phyloP scores from a whole-genome alignment of 2,113 vertebrate genomes.

The Manacus vitellinus region DNA sequence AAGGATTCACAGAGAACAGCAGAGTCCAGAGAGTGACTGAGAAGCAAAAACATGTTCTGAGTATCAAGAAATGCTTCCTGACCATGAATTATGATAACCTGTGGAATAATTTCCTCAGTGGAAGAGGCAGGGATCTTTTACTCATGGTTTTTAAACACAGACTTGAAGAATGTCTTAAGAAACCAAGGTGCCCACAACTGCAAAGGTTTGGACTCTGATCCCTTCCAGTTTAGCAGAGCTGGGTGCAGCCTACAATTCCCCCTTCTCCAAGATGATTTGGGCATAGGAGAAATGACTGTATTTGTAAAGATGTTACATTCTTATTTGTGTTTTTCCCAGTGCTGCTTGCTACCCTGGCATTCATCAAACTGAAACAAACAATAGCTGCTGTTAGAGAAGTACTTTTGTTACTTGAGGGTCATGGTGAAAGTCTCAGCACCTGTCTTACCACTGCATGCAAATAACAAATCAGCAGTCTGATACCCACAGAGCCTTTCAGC shows the following conservation, averaged over 20 bases:
- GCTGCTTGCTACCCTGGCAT: background rate
- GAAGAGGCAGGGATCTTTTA: background rate
- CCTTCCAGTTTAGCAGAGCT: background rate
- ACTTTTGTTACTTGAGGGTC: background rate
- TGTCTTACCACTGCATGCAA: background rate
- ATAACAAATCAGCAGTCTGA: background rate
- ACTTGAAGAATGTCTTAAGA: background rate
- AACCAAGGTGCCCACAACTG: background rate
- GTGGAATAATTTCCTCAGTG: background rate
- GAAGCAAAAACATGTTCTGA: background rate
- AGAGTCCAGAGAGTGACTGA: background rate
- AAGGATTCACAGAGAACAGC: background rate
- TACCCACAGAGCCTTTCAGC: background rate
- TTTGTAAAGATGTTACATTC: background rate
- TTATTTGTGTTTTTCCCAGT: background rate
- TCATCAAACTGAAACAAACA: constrained; percentile 7
- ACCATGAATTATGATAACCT: background rate
- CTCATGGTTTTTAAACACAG: background rate
- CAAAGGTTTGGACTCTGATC: background rate
- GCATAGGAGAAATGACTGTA: background rate
- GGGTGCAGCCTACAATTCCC: background rate
- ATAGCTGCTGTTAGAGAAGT: background rate
- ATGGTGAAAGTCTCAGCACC: background rate
- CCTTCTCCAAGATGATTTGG: background rate
- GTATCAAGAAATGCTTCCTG: background rate